Conservation (phyloP, 1,140 invertebrate genomes). For the Pteromalus puparum region DNA sequence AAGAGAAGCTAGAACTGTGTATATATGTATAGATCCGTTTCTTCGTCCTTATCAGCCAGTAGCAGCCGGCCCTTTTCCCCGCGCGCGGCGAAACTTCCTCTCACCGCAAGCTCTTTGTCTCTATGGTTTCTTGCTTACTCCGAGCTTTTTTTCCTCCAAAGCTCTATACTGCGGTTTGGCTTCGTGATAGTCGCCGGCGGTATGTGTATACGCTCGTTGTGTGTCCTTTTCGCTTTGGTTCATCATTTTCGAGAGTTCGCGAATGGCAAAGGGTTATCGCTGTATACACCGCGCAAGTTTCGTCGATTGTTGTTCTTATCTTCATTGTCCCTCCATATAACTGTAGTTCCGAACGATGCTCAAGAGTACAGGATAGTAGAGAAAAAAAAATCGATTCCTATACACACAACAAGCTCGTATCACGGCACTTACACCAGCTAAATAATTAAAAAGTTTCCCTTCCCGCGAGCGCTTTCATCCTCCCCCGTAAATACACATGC, state of each 20-base stretch:
- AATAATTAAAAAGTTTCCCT: slow-evolving; percentile 5
- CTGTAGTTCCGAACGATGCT: not conserved
- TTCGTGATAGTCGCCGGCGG: not conserved
- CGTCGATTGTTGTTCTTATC: not conserved
- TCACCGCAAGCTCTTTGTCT: not conserved
- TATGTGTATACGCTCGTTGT: not conserved
- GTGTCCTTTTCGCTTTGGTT: not conserved
- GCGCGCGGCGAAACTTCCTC: slow-evolving; percentile 30
- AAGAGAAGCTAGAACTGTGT: not conserved
- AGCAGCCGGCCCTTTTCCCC: slow-evolving; percentile 31
- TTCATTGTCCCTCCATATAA: not conserved
- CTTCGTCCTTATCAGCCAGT: slow-evolving; percentile 46
- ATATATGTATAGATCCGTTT: not conserved
- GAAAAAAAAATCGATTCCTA: too few relatives aligned
- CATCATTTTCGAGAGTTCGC: not conserved
- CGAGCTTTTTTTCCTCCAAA: not conserved
- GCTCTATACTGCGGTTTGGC: not conserved
- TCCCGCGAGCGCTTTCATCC: not conserved
- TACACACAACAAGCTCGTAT: not conserved
- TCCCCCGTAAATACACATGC: not conserved
- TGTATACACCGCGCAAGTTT: not conserved
- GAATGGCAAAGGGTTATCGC: not conserved
- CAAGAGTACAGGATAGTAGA: too few relatives aligned
- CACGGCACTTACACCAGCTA: not conserved
- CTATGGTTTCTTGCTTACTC: slow-evolving; percentile 8